Evolutionary conservation across 2,888 invertebrate genomes (phyloP), one percentile per base, ranked within the genome.

Genomic region (Glyphotaelius pellucidus): DNA sequence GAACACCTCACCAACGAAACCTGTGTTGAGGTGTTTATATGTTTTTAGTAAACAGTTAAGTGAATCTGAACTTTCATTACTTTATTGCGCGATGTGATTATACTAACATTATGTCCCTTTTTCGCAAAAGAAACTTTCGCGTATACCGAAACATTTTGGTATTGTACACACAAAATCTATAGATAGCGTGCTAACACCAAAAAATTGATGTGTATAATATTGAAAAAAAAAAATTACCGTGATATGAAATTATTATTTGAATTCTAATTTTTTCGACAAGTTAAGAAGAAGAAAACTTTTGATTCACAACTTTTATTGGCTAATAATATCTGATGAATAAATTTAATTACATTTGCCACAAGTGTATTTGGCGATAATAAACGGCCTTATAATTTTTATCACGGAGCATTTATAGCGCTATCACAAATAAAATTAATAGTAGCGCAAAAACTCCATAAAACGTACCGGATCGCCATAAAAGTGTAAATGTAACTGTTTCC

Each of bases 401-500:
- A n/a, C 67, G 25, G 7, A 25, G 25, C n/a, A 67, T 67, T 67
- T 67, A 67, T 67, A 25, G 25, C 67, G 67, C 67, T n/a, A 67
- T 67, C 67, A 67, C 67, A 67, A 67, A n/a, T n/a, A n/a, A n/a
- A n/a, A 67, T 67, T 67, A 67, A 67, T 67, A 67, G 67, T 67
- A 67, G 67, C 67, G 67, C 67, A 67, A 67, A 83, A 83, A 83
- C 25, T 83, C 83, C 35, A 83, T 83, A 35, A 83, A 83, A 83
- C 25, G 38, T 83, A 25, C 19, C 42, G 42, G n/a, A 67, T 67
- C 67, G 67, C n/a, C 67, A 67, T 67, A 67, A 67, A 42, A 86
- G 86, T 9, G 86, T 67, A 86, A 86, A 86, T 30, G 86, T 47
- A 86, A 47, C 42, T n/a, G 42, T 86, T 42, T 42, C 86, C n/a